Percentiles rank a stretch among this genome's conserved stretches.
phyloP scores from a whole-genome alignment of 2,797 vertebrate species.

The Paramormyrops hopkinsi region DNA sequence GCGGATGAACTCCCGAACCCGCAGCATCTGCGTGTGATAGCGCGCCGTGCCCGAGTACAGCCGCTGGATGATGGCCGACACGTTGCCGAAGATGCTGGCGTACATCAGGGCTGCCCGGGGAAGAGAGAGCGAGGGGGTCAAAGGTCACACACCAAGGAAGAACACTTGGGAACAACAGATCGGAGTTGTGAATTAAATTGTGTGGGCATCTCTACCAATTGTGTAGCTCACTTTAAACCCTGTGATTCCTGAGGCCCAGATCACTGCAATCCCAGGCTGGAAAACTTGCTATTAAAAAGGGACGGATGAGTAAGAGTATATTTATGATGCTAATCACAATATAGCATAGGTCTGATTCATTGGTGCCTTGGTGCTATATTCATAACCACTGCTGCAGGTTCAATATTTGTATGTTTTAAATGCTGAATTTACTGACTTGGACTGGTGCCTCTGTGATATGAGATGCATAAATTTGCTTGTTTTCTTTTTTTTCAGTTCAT shows the following conservation, averaged over 20 bases:
- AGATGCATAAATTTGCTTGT: background rate
- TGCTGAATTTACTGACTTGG: background rate
- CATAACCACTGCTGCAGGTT: background rate
- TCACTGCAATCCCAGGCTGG: background rate
- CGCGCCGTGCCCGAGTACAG: conserved; percentile 80
- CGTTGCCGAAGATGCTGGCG: conserved; percentile 84
- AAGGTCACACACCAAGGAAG: background rate
- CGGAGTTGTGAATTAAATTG: background rate
- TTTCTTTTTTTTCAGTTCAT: background rate
- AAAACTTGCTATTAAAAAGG: background rate
- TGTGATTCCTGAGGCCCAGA: background rate
- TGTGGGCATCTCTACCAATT: too few species aligned
- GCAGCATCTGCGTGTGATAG: conserved; percentile 82
- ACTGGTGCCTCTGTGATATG: background rate
- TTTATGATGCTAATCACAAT: background rate
- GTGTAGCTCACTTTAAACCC: background rate
- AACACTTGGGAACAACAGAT: background rate
- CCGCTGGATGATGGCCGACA: conserved; percentile 83
- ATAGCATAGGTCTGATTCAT: background rate
- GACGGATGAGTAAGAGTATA: background rate
- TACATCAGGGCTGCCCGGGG: conserved; percentile 73
- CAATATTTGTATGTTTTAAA: background rate
- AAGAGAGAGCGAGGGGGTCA: background rate
- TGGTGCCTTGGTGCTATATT: background rate
- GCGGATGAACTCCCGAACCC: conserved; percentile 79